Conservation (phyloP, 2,113 vertebrate genomes). For the Verasper variegatus region DNA sequence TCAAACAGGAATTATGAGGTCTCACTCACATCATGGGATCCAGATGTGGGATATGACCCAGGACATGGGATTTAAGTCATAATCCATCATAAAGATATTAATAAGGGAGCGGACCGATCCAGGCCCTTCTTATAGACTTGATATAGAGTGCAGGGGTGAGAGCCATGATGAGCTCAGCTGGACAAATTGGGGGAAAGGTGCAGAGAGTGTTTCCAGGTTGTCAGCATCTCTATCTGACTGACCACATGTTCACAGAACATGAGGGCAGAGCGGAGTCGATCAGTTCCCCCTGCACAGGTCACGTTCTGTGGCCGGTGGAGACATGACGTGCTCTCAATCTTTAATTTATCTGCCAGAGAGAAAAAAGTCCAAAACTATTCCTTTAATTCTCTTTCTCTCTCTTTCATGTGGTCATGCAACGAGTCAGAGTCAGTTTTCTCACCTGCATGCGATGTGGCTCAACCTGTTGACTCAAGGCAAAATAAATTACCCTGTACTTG, state of each 20-base stretch:
- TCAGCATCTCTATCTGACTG: slow-evolving; percentile 28
- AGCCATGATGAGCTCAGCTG: slow-evolving; percentile 21
- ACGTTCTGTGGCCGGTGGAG: neutral
- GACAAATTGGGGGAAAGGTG: slow-evolving; percentile 59
- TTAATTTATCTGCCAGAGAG: neutral
- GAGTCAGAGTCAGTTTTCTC: slow-evolving; percentile 43
- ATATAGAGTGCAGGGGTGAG: slow-evolving; percentile 23
- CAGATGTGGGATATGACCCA: slow-evolving; percentile 65
- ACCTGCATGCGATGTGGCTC: slow-evolving; percentile 43
- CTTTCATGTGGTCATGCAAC: slow-evolving; percentile 16
- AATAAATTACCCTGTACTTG: slow-evolving; percentile 44
- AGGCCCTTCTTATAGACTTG: slow-evolving; percentile 29
- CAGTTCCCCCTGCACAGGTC: neutral
- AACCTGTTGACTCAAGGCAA: slow-evolving; percentile 52
- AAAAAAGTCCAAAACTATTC: neutral
- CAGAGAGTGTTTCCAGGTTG: slow-evolving; percentile 54
- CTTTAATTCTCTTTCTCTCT: slow-evolving; percentile 17
- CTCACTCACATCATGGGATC: slow-evolving; percentile 51
- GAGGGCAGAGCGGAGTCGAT: slow-evolving; percentile 6
- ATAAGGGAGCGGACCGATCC: slow-evolving; percentile 46
- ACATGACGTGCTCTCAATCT: neutral
- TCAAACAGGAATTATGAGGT: slow-evolving; percentile 50
- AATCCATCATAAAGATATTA: slow-evolving; percentile 60
- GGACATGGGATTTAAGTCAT: slow-evolving; percentile 45
- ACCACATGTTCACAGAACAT: slow-evolving; percentile 5